Evolutionary conservation across 2,113 vertebrate species (phyloP).

Genomic region (Suricata suricatta): DNA sequence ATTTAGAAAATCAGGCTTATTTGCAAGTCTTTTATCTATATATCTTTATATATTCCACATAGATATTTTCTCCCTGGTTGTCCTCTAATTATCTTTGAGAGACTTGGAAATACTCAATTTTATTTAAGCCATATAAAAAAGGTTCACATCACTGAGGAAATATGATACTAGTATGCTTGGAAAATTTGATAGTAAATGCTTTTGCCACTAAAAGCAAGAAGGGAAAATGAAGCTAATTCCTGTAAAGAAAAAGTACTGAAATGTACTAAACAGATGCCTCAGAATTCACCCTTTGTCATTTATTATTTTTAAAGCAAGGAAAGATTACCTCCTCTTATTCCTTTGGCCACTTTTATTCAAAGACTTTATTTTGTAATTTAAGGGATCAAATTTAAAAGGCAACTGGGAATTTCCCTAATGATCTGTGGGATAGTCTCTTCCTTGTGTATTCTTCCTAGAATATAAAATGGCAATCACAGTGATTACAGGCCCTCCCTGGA

Average conservation of each 20-base stretch:
- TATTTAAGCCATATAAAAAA: conserved; percentile 36
- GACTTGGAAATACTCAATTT: conserved; percentile 42
- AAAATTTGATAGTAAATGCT: not conserved
- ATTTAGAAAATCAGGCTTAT: conserved; percentile 52
- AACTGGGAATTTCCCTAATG: not conserved
- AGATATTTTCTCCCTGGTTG: conserved; percentile 1
- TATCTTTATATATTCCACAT: conserved; percentile 37
- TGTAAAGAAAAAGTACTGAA: not conserved
- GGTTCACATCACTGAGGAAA: not conserved
- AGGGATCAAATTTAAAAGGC: not conserved
- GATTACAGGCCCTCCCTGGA: not conserved
- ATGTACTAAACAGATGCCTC: not conserved
- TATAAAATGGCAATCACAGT: not conserved
- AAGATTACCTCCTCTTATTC: not conserved
- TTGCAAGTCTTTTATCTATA: conserved; percentile 33
- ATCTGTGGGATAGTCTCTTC: not conserved
- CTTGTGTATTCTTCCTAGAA: conserved; percentile 4
- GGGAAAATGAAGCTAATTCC: not conserved
- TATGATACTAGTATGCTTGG: not conserved
- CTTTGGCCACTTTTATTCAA: not conserved
- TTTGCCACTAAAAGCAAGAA: conserved; percentile 16
- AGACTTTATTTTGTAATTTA: not conserved
- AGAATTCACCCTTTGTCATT: not conserved
- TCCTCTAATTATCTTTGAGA: conserved; percentile 46
- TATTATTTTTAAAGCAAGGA: conserved; percentile 18